Percentiles rank a stretch among this genome's conserved stretches.
Conservation (phyloP, 2,888 invertebrate species). For the Drosophila phalerata region DNA sequence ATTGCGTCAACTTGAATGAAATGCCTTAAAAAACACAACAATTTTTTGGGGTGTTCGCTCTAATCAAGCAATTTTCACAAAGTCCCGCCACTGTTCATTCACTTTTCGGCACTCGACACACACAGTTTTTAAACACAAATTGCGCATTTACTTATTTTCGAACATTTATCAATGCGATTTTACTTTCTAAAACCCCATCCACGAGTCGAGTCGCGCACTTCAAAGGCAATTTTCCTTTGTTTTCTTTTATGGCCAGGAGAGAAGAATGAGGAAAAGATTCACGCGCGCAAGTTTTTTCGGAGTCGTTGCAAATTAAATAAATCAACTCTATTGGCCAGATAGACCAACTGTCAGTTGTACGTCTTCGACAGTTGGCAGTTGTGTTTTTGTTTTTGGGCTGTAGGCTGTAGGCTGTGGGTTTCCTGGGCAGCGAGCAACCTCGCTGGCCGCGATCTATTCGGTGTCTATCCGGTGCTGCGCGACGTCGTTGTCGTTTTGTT, state of each 20-base stretch:
- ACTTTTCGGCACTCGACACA: conserved; percentile 24
- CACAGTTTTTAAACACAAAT: conserved; percentile 40
- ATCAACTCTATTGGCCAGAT: conserved; percentile 53
- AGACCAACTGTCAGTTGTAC: conserved; percentile 36
- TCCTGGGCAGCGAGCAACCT: conserved; percentile 58
- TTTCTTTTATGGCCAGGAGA: neutral
- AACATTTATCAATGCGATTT: conserved; percentile 44
- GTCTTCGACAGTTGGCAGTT: conserved; percentile 24
- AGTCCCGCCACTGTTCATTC: conserved; percentile 33
- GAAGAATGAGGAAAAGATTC: neutral
- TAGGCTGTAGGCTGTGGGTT: conserved; percentile 48
- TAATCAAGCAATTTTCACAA: conserved; percentile 11
- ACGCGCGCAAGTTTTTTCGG: conserved; percentile 16
- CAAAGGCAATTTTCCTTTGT: conserved; percentile 53
- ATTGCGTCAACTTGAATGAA: conserved; percentile 19
- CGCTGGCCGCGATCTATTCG: conserved; percentile 59
- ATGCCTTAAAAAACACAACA: neutral
- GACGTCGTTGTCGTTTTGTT: conserved; percentile 66
- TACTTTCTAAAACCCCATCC: conserved; percentile 51
- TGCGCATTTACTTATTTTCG: conserved; percentile 63
- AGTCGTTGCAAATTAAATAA: conserved; percentile 56
- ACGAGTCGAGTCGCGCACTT: conserved; percentile 31
- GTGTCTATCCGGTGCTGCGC: conserved; percentile 65
- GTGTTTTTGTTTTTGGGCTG: conserved; percentile 7
- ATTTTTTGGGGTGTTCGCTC: conserved; percentile 18